phyloP scores from a whole-genome alignment of 2,113 vertebrate genomes.

The Tetrax tetrax region DNA sequence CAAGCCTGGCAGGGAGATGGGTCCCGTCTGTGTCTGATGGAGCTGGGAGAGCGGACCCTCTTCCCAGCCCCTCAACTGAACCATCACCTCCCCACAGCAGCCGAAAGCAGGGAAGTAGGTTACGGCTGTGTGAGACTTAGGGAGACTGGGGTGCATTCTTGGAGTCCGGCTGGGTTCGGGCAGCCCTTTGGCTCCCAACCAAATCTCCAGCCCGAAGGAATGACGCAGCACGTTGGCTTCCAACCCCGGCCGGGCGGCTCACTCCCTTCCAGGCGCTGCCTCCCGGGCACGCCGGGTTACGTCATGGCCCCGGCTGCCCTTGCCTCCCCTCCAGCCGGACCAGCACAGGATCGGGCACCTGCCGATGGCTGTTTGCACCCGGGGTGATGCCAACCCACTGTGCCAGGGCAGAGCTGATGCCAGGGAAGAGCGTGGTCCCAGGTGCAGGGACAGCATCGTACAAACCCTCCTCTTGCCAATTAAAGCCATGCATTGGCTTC shows the following conservation, averaged over 20 bases:
- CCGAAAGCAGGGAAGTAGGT: background rate
- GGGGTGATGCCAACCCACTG: background rate
- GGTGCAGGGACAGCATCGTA: background rate
- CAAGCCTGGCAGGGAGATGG: background rate
- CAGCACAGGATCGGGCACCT: fast-evolving
- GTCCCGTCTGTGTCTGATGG: background rate
- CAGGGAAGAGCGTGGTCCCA: fast-evolving
- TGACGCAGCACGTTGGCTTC: background rate
- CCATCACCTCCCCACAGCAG: fast-evolving
- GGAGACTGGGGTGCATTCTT: background rate
- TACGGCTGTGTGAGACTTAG: fast-evolving
- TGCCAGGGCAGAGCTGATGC: background rate
- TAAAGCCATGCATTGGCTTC: background rate
- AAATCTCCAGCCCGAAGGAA: background rate
- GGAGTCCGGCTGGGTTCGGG: background rate
- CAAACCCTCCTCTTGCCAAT: background rate
- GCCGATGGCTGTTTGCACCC: background rate
- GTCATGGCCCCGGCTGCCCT: background rate
- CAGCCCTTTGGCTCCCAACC: constrained; percentile 20
- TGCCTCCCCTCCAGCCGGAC: fast-evolving
- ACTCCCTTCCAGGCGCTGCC: background rate
- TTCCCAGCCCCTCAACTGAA: background rate
- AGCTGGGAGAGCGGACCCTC: background rate
- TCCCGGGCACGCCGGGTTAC: background rate
- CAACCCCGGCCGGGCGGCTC: background rate